Conservation (phyloP, 2,113 vertebrate species). For the Perca fluviatilis region DNA sequence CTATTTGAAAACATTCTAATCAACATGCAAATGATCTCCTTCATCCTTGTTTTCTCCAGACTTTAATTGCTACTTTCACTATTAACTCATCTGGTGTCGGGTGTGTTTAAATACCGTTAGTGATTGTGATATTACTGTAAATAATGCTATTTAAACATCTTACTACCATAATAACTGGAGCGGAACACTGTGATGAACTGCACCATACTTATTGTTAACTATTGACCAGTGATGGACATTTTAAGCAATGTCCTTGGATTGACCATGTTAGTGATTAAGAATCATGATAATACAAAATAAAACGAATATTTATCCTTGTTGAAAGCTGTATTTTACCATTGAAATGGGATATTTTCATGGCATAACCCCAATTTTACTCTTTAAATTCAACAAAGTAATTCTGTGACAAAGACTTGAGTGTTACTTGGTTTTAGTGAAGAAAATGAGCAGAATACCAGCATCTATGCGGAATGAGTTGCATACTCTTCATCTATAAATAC, state of each 20-base stretch:
- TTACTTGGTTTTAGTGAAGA: neutral
- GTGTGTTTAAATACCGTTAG: slow-evolving; percentile 29
- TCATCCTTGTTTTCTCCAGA: slow-evolving; percentile 42
- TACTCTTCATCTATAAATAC: neutral
- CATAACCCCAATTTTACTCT: neutral
- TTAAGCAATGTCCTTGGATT: neutral
- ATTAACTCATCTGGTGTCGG: slow-evolving; percentile 14
- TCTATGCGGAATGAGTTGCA: neutral
- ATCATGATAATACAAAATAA: neutral
- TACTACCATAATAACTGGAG: neutral
- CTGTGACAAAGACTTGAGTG: neutral
- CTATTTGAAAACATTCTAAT: slow-evolving; percentile 60
- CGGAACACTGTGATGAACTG: neutral
- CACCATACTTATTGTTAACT: neutral
- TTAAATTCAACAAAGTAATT: neutral
- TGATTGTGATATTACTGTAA: slow-evolving; percentile 9
- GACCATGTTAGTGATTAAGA: neutral
- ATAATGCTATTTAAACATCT: slow-evolving; percentile 8
- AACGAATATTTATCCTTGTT: neutral
- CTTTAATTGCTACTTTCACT: slow-evolving; percentile 49
- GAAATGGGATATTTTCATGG: neutral
- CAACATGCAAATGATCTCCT: slow-evolving; percentile 68
- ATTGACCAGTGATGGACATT: neutral
- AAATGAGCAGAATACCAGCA: neutral
- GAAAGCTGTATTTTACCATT: neutral